A percentile compares a stretch with the other conserved stretches of the same genome.
Conservation (phyloP, 1,140 invertebrate genomes). For the Drosophila pandora region DNA sequence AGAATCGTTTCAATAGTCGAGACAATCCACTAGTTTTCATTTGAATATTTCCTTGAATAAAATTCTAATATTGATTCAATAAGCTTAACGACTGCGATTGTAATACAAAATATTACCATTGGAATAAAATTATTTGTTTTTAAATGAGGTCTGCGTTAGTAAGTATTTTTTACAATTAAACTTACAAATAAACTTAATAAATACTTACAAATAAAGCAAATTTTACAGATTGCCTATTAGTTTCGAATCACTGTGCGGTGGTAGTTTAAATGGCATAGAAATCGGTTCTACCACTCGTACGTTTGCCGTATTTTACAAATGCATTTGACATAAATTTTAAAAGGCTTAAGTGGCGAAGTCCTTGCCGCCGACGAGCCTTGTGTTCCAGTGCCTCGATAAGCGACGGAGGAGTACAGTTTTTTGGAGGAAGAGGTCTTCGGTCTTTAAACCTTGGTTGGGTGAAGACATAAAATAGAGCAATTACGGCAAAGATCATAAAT, state of each 20-base stretch:
- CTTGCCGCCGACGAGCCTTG: constrained; percentile 6
- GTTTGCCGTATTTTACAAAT: constrained; percentile 80
- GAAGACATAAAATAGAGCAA: constrained; percentile 77
- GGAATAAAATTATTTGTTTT: too few relatives aligned
- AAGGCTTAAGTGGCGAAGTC: constrained; percentile 61
- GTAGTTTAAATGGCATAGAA: constrained; percentile 70
- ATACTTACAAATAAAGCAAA: not conserved
- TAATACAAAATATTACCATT: too few relatives aligned
- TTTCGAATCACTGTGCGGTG: constrained; percentile 45
- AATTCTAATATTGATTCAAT: too few relatives aligned
- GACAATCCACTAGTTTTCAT: too few relatives aligned
- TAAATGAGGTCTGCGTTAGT: too few relatives aligned
- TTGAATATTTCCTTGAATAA: too few relatives aligned
- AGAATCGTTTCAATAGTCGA: too few relatives aligned
- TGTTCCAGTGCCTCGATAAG: constrained; percentile 59
- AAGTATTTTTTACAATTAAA: too few relatives aligned
- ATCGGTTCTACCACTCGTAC: constrained; percentile 77
- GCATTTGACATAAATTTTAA: constrained; percentile 82
- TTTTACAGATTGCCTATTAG: too few relatives aligned
- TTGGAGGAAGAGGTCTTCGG: not conserved
- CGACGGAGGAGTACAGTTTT: constrained; percentile 13
- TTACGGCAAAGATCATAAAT: constrained; percentile 78
- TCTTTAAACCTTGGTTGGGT: constrained; percentile 63
- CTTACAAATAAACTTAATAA: too few relatives aligned
- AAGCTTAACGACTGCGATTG: too few relatives aligned